Percentiles rank a stretch among this genome's conserved stretches.
phyloP scores from a whole-genome alignment of 2,113 vertebrate species.

The Platysteira castanea region DNA sequence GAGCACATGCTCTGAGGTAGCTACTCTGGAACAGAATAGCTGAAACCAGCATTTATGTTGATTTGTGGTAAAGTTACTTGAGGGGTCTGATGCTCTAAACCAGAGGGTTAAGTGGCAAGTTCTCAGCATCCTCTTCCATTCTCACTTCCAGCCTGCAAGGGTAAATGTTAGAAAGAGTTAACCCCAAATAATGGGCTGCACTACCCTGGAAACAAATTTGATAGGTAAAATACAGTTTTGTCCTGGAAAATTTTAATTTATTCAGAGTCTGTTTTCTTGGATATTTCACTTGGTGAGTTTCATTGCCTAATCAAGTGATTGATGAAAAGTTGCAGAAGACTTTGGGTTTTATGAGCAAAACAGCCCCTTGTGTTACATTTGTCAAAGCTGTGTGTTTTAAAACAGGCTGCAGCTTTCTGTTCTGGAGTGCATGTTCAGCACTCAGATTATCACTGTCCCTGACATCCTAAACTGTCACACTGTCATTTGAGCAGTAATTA shows the following conservation, averaged over 20 bases:
- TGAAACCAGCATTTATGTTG: neutral
- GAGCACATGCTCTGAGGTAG: conserved; percentile 1
- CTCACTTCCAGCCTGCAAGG: neutral
- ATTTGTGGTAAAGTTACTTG: neutral
- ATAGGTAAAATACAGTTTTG: neutral
- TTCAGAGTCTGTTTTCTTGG: neutral
- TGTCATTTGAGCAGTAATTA: neutral
- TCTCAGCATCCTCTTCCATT: neutral
- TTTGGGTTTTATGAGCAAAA: neutral
- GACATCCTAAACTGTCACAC: conserved; percentile 14
- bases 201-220: neutral
- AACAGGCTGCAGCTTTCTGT: conserved; percentile 52
- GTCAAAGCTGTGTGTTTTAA: neutral
- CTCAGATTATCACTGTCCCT: neutral
- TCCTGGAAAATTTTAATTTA: conserved; percentile 34
- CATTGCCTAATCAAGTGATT: conserved; percentile 2
- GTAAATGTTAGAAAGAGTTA: neutral
- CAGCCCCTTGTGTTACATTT: neutral
- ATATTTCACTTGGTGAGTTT: neutral
- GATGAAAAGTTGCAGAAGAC: neutral
- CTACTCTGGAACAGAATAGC: conserved; percentile 5
- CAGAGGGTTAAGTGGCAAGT: neutral
- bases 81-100: neutral
- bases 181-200: neutral
- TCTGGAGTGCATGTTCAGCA: conserved; percentile 30